A percentile compares a stretch with the other conserved stretches of the same genome.
These are phyloP conservation scores for Arvicanthis niloticus DNA, from an alignment of 2,113 vertebrate species.

Conservation along the genomic window DNA sequence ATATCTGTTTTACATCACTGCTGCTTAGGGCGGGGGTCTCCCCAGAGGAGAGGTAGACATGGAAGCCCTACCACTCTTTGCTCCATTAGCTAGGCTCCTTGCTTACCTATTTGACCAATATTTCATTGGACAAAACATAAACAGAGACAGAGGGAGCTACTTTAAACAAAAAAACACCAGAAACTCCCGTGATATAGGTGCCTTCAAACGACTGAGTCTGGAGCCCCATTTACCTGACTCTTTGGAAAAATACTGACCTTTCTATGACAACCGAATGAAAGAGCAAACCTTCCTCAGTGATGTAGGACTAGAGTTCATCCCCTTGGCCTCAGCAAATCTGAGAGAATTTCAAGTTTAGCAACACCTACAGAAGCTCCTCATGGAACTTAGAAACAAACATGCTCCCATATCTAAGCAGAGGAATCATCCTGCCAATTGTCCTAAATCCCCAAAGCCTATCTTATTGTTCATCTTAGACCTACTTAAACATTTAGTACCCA, in stretches of 20 bases:
- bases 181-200: neutral
- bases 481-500: neutral
- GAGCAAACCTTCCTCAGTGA: neutral
- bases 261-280: neutral
- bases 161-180: neutral
- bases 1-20: neutral
- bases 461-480: neutral
- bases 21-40: neutral
- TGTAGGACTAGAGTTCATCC: neutral
- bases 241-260: neutral
- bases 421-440: neutral
- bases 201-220: neutral
- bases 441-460: neutral
- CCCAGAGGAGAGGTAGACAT: neutral
- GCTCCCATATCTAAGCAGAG: rapidly evolving
- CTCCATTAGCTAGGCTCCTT: too few relatives aligned
- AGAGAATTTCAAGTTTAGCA: neutral
- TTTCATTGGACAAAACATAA: neutral
- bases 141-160: neutral
- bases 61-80: neutral
- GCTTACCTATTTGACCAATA: neutral
- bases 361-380: neutral
- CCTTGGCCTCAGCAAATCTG: neutral
- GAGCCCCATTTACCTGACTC: neutral
- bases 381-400: neutral